Evolutionary conservation across 2,113 vertebrate genomes (phyloP).

Genomic region (Himantopus leucocephalus): DNA sequence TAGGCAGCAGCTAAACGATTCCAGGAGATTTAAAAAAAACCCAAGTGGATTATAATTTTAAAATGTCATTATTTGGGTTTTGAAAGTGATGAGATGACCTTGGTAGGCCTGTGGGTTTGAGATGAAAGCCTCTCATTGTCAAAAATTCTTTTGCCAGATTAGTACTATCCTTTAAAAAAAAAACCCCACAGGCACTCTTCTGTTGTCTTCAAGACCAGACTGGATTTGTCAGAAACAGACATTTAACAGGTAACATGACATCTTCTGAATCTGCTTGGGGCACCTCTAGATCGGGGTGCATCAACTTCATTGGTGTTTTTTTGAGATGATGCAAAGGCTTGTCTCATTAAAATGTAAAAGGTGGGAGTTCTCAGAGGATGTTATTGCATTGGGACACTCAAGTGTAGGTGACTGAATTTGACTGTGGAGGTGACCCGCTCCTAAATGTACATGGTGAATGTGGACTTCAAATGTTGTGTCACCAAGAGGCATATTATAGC

Average conservation of each 20-base stretch:
- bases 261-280: neutral
- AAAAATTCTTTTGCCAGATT: neutral
- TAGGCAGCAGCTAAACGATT: neutral
- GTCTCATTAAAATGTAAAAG: neutral
- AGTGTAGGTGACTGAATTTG: neutral
- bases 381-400: neutral
- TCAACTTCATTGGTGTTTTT: neutral
- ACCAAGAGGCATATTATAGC: neutral
- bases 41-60: constrained; percentile 41
- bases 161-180: neutral
- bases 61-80: constrained; percentile 15
- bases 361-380: neutral
- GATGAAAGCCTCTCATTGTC: constrained; percentile 36
- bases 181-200: neutral
- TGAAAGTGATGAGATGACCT: constrained; percentile 18
- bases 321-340: neutral
- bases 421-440: neutral
- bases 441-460: fast-evolving
- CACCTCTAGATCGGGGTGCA: neutral
- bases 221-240: neutral
- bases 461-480: neutral
- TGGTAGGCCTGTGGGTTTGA: constrained; percentile 25
- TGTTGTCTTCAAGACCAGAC: neutral
- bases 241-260: neutral
- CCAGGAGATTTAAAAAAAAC: neutral